These are phyloP conservation scores for Psophia crepitans DNA, from an alignment of 2,113 vertebrate genomes.

Conservation along the genomic window DNA sequence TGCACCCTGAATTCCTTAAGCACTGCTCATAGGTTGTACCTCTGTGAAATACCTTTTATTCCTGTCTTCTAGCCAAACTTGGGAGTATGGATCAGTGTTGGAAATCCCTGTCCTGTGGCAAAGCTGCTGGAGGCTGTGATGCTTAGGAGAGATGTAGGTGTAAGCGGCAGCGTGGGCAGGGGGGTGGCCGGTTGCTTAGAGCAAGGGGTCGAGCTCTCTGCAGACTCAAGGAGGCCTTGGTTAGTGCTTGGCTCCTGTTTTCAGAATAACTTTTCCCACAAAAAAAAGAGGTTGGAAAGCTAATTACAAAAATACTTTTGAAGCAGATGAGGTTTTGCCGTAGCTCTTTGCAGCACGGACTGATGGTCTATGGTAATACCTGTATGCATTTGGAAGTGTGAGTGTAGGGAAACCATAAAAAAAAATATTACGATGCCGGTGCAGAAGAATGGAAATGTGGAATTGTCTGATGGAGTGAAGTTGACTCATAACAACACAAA, in stretches of 20 bases:
- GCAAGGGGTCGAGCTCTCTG: not conserved
- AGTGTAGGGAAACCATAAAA: not conserved
- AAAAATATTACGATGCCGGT: accelerated
- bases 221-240: not conserved
- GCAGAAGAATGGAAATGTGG: not conserved
- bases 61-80: not conserved
- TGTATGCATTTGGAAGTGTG: accelerated
- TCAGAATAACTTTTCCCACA: not conserved
- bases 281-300: not conserved
- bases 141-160: not conserved
- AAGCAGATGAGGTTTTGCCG: not conserved
- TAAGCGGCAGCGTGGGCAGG: not conserved
- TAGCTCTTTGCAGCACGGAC: not conserved
- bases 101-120: not conserved
- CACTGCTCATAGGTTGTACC: too few species aligned
- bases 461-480: not conserved
- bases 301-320: not conserved
- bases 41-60: not conserved
- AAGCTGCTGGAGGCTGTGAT: not conserved
- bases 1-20: not conserved
- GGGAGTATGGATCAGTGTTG: accelerated
- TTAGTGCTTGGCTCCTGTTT: not conserved
- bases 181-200: not conserved
- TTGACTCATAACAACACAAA: not conserved
- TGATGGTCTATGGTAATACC: accelerated